Percentiles rank a stretch among this genome's conserved stretches.
Evolutionary conservation across 2,113 vertebrate genomes (phyloP).

Genomic region (Ceuthmochares aereus): DNA sequence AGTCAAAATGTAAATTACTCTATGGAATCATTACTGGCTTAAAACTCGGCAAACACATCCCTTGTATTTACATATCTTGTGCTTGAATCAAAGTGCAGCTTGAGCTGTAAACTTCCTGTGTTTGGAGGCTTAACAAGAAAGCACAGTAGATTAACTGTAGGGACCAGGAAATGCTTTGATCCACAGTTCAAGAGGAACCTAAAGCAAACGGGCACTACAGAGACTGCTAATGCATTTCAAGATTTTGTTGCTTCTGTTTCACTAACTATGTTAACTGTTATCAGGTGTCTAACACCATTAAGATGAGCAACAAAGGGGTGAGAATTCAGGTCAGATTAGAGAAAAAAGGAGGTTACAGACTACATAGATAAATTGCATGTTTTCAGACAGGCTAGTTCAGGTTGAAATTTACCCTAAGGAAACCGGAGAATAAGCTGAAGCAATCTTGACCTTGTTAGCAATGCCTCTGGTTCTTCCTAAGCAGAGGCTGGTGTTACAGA

Average conservation of each 20-base stretch:
- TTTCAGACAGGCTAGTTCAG: conserved; percentile 16
- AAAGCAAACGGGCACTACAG: conserved; percentile 5
- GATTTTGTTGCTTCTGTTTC: neutral
- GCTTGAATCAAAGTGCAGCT: neutral
- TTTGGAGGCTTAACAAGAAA: neutral
- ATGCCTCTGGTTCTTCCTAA: neutral
- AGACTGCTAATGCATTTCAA: neutral
- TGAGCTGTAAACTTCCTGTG: conserved; percentile 30
- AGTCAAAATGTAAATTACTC: neutral
- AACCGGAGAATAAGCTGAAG: neutral
- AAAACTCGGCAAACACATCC: neutral
- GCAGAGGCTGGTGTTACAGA: neutral
- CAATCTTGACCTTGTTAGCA: neutral
- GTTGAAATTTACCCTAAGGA: conserved; percentile 16
- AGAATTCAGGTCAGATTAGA: conserved; percentile 34
- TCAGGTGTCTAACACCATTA: conserved; percentile 41
- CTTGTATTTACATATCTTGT: neutral
- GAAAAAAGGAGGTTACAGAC: neutral
- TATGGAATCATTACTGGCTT: neutral
- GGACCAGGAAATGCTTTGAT: conserved; percentile 45
- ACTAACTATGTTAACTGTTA: conserved; percentile 32
- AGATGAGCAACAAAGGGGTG: conserved; percentile 10
- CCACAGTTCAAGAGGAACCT: neutral
- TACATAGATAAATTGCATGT: neutral
- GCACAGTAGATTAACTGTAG: neutral